Evolutionary conservation across 2,113 vertebrate species (phyloP).

Genomic region (Vulpes lagopus): DNA sequence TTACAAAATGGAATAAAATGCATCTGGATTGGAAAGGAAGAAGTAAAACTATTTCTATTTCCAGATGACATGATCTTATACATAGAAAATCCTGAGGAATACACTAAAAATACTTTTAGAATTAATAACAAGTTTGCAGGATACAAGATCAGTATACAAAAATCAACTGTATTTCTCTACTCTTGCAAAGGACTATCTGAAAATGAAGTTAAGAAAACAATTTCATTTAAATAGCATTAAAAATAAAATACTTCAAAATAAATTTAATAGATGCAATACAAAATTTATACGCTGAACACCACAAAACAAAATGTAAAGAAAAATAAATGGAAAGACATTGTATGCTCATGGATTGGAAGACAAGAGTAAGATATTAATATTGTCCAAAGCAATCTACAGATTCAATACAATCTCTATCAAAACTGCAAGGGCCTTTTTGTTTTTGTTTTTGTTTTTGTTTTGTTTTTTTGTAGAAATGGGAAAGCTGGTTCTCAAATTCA

Average conservation of each 20-base stretch:
- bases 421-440: background rate
- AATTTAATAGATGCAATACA: slow-evolving; percentile 6
- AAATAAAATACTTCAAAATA: slow-evolving; percentile 11
- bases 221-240: background rate
- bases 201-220: slow-evolving; percentile 45
- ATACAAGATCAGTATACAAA: slow-evolving; percentile 9
- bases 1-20: slow-evolving; percentile 39
- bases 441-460: no score
- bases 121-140: background rate
- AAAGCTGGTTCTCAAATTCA: slow-evolving; percentile 4
- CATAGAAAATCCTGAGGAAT: background rate
- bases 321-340: background rate
- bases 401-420: background rate
- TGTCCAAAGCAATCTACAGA: background rate
- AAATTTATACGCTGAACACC: background rate
- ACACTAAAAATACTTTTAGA: background rate
- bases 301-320: slow-evolving; percentile 1
- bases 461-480: background rate
- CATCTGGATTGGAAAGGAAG: background rate
- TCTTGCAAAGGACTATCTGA: background rate
- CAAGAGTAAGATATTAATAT: background rate
- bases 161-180: background rate
- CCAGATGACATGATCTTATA: background rate
- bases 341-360: background rate
- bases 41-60: background rate